A percentile compares a stretch with the other conserved stretches of the same genome.
Conservation (phyloP, 2,113 vertebrate species). For the Rynchops niger region DNA sequence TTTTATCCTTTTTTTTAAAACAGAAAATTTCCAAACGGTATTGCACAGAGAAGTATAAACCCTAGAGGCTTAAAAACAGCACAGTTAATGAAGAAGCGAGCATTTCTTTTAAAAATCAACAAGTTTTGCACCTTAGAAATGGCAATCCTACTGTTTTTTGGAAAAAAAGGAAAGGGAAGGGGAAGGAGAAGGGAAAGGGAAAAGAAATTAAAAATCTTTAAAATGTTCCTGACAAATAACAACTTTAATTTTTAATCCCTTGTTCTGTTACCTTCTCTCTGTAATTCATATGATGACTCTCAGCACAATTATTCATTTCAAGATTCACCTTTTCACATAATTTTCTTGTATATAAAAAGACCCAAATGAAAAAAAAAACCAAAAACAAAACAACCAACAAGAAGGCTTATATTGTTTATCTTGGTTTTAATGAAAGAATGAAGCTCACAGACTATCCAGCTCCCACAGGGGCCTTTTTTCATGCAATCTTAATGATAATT, state of each 20-base stretch:
- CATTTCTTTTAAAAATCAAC: not conserved
- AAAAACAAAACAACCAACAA: not conserved
- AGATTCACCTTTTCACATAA: not conserved
- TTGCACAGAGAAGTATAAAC: not conserved
- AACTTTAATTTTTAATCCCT: not conserved
- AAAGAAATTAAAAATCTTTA: not conserved
- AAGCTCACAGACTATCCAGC: not conserved
- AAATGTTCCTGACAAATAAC: not conserved
- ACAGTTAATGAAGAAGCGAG: not conserved
- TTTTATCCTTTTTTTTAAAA: not conserved
- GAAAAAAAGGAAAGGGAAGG: too few relatives aligned
- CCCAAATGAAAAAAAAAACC: not conserved
- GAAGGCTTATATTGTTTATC: not conserved
- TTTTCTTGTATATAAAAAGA: not conserved
- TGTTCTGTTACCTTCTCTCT: not conserved
- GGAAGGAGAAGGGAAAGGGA: too few relatives aligned
- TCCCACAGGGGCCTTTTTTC: constrained; percentile 41
- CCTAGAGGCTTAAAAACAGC: not conserved
- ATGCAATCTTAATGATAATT: constrained; percentile 65
- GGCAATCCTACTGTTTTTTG: not conserved
- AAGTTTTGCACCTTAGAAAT: not conserved
- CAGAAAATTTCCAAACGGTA: not conserved
- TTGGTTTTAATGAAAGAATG: constrained; percentile 8
- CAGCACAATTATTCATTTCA: not conserved
- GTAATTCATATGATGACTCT: not conserved